Percentiles rank a stretch among this genome's conserved stretches.
phyloP scores from a whole-genome alignment of 2,888 invertebrate genomes.

The Pedicia rivosa region DNA sequence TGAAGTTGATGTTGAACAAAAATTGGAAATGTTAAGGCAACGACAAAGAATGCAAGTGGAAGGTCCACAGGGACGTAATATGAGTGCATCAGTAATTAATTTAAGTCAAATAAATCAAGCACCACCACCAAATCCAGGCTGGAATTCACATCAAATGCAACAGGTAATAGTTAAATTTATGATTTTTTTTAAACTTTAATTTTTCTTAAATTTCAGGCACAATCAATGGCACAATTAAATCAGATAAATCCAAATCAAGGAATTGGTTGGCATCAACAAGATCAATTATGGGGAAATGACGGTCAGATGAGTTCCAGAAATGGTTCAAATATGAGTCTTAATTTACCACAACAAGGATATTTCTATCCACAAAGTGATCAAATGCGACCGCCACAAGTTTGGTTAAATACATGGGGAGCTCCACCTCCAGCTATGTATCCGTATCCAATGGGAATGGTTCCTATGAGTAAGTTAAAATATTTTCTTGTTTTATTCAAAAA shows the following conservation, averaged over 20 bases:
- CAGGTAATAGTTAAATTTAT: slow-evolving; percentile 32
- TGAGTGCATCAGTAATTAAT: slow-evolving; percentile 39
- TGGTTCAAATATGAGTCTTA: slow-evolving; percentile 40
- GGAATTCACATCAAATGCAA: slow-evolving; percentile 33
- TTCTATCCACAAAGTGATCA: slow-evolving; percentile 18
- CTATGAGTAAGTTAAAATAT: slow-evolving; percentile 17
- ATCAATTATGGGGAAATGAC: slow-evolving; percentile 21
- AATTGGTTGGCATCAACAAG: slow-evolving; percentile 4
- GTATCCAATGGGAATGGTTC: slow-evolving; percentile 27
- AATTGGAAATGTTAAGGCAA: slow-evolving; percentile 1
- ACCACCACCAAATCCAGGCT: slow-evolving; percentile 21
- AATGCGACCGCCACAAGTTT: slow-evolving; percentile 27
- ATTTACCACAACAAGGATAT: slow-evolving; percentile 31
- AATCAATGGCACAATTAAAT: slow-evolving; percentile 52
- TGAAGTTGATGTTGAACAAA: slow-evolving; percentile 18
- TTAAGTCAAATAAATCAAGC: slow-evolving; percentile 27
- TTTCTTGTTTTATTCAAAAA: no score
- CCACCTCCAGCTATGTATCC: slow-evolving; percentile 26
- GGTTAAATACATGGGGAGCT: slow-evolving; percentile 12
- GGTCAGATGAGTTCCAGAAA: slow-evolving; percentile 23
- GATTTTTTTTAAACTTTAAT: neutral
- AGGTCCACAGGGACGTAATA: slow-evolving; percentile 15
- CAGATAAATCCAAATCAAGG: slow-evolving; percentile 29
- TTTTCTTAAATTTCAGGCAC: slow-evolving; percentile 33
- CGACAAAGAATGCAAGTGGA: slow-evolving; percentile 6